phyloP scores from a whole-genome alignment of 2,888 invertebrate genomes.

The Papilio gigon region DNA sequence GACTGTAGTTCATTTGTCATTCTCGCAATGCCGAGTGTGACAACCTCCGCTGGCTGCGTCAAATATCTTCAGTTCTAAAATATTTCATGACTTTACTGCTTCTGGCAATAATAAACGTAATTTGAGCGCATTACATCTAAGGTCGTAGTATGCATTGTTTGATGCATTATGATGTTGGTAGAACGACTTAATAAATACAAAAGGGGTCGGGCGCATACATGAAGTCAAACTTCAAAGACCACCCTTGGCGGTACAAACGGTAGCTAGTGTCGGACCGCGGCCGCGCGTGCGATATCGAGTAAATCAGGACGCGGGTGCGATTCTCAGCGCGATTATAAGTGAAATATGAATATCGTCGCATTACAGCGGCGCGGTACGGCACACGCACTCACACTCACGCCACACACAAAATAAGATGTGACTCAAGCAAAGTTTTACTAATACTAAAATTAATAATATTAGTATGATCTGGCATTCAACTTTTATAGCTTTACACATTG shows the following conservation, averaged over 20 bases:
- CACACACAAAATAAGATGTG: slow-evolving; percentile 37
- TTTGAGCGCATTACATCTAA: slow-evolving; percentile 45
- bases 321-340: slow-evolving; percentile 66
- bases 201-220: slow-evolving; percentile 27
- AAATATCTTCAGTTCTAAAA: slow-evolving; percentile 58
- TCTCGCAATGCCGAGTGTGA: slow-evolving; percentile 55
- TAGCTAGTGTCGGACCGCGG: slow-evolving; percentile 63
- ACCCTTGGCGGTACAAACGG: slow-evolving; percentile 57
- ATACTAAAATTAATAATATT: neutral
- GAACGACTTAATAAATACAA: slow-evolving; percentile 42
- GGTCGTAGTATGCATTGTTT: slow-evolving; percentile 17
- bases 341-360: slow-evolving; percentile 75
- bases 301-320: slow-evolving; percentile 72
- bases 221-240: slow-evolving; percentile 45
- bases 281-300: slow-evolving; percentile 66
- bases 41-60: slow-evolving; percentile 59
- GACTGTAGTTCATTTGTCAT: slow-evolving; percentile 66
- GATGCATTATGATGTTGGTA: neutral
- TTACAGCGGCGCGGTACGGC: slow-evolving; percentile 55
- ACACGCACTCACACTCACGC: slow-evolving; percentile 42
- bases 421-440: neutral
- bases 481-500: too few relatives aligned
- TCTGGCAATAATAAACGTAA: slow-evolving; percentile 31
- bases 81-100: slow-evolving; percentile 55
- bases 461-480: neutral